phyloP scores from a whole-genome alignment of 2,888 invertebrate genomes.

The Epinotia demarniana region DNA sequence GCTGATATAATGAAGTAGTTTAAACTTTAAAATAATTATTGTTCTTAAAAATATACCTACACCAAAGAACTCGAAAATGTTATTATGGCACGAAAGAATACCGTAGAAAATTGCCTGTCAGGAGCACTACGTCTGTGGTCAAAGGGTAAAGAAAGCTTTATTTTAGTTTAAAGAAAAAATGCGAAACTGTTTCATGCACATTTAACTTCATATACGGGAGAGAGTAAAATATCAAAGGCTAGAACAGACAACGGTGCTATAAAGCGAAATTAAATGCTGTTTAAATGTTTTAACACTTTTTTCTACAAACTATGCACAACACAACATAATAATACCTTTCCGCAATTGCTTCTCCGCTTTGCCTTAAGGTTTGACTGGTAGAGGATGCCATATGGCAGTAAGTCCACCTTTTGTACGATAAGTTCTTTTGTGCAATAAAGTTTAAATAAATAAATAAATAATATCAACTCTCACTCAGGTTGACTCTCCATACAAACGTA shows the following conservation, averaged over 20 bases:
- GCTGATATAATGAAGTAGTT: too few species aligned
- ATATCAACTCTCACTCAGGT: too few species aligned
- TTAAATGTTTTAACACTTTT: background rate
- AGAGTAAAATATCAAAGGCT: slow-evolving; percentile 18
- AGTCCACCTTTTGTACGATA: too few species aligned
- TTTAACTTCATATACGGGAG: slow-evolving; percentile 27
- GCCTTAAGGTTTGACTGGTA: too few species aligned
- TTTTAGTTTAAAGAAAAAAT: slow-evolving; percentile 53
- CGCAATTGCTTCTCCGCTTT: too few species aligned
- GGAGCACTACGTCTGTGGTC: slow-evolving; percentile 65
- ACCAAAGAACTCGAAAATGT: slow-evolving; percentile 13
- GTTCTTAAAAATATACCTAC: background rate
- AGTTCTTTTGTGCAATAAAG: too few species aligned
- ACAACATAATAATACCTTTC: too few species aligned
- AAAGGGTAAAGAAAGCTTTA: slow-evolving; percentile 68
- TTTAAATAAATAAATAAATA: too few species aligned
- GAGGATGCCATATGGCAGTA: too few species aligned
- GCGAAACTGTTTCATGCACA: slow-evolving; percentile 49
- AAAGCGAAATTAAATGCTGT: background rate
- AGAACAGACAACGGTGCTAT: background rate
- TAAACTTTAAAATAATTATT: background rate
- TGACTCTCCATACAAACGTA: too few species aligned
- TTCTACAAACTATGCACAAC: too few species aligned
- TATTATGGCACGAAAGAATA: slow-evolving; percentile 53
- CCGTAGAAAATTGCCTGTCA: slow-evolving; percentile 78